These are phyloP conservation scores for Aramus guarauna DNA, from an alignment of 2,113 vertebrate species.

Conservation along the genomic window DNA sequence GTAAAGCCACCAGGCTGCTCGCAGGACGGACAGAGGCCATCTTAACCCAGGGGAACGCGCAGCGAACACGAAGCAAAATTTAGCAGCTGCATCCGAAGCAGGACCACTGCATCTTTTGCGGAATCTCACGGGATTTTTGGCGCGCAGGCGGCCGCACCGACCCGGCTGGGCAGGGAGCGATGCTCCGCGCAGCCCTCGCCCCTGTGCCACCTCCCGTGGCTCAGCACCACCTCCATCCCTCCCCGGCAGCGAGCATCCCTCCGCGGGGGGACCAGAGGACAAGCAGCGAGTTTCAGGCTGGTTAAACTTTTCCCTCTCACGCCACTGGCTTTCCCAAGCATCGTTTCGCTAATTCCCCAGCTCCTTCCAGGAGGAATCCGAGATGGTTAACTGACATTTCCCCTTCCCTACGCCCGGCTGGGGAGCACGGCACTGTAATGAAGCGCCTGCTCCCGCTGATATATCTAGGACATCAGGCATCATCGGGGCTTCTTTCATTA, in stretches of 20 bases:
- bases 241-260: not conserved
- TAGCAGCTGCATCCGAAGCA: not conserved
- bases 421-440: not conserved
- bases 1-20: not conserved
- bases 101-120: fast-evolving
- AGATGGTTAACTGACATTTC: not conserved
- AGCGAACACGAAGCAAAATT: fast-evolving
- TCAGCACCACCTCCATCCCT: not conserved
- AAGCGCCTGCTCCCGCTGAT: not conserved
- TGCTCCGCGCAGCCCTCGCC: not conserved
- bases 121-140: fast-evolving
- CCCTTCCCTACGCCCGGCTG: fast-evolving
- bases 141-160: fast-evolving
- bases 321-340: too few relatives aligned
- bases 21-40: fast-evolving
- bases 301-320: not conserved
- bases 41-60: fast-evolving
- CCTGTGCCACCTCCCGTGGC: fast-evolving
- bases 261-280: fast-evolving
- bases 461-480: not conserved
- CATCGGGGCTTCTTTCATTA: not conserved
- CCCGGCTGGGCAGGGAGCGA: fast-evolving
- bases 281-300: fast-evolving
- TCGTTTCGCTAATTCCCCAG: fast-evolving
- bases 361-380: fast-evolving